Base-by-base conservation (phyloP, 2,888 invertebrate species). In the Drosophila nigricruria region DNA sequence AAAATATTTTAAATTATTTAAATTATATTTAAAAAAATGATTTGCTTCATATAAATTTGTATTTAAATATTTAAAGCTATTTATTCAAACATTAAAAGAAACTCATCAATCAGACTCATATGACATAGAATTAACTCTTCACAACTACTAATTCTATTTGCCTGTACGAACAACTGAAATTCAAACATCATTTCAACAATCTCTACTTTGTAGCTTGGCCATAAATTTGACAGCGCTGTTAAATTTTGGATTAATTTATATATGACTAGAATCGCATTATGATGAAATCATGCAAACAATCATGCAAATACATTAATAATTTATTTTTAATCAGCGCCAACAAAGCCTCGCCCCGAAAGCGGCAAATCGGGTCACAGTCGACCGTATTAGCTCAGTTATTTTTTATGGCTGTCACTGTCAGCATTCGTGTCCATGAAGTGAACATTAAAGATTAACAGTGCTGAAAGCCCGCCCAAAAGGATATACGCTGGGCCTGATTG, bases 381-480 rank as follows among this genome's bases (percentile, higher is more conserved):
- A 56, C 47, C 43, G n/a, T 34, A 81, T 73, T 69, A 74, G 76
- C 58, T 20, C 6, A 27, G 63, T 59, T 58, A 79, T 82, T 81
- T 83, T 84, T 84, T 79, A 84, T 70, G 75, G 81, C 87, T 80
- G 82, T 79, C 81, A 75, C 76, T 73, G 77, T 70, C 77, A 70
- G 73, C 73, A 77, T 43, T 56, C 61, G 68, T 49, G 47, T 63
- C 42, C 63, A 67, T 34, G 63, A 60, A 79, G 59, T 63, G 62
- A 64, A 59, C 88, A 85, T 84, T 87, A 87, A 87, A 82, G 82
- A 87, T 84, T 84, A 80, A 84, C 74, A 74, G 58, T 70, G 61
- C 49, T 9, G 68, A 70, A 59, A 32, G 14, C 18, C 14, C 14
- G 36, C 30, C 52, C 36, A 52, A 42, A 57, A 52, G 58, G 56